Evolutionary conservation across 1,140 invertebrate species (phyloP), one percentile per base, ranked within the genome.

Genomic region (Aphis craccivora): DNA sequence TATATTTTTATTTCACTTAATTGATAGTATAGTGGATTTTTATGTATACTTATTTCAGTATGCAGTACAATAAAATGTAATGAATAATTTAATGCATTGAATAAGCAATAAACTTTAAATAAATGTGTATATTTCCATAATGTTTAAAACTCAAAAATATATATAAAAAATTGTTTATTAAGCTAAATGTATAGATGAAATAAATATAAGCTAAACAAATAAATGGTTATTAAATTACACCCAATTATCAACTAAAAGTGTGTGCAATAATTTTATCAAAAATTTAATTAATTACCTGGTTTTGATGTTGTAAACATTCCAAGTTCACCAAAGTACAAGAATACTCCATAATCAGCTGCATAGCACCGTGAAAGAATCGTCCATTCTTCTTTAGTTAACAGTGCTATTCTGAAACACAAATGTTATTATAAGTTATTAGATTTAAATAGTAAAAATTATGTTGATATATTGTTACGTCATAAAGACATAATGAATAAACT

Each of bases 371-470:
- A 93, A 37, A 93, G 45, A 43, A 84, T 93, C 5, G 30, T 35
- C 91, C 91, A 93, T 86, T 93, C 91, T 25, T 93, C 81, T 93
- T 25, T 37, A 67, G 76, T 86, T 35, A 93, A 93, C n/a, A 93
- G 20, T 18, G 45, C 91, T 86, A 93, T 84, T 53, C 91, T 93
- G 37, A 90, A 90, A 90, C 11, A 90, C 37, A 90, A 2, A 90
- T 40, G 3, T 55, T 60, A 60, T 40, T 18, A 90, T n/a, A n/a
- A n/a, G n/a, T 76, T 76, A 90, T 55, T 60, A 90, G 20, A 89
- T 88, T 11, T 90, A 90, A 2, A 25, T 90, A 20, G 18, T 8
- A 30, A n/a, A 37, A 90, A 18, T 60, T 90, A 35, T 14, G 35
- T 37, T 30, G 25, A 40, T 14, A 48, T 48, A 90, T 90, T 55